Base-by-base conservation (phyloP, 2,888 invertebrate species). In the Elegia similella region DNA sequence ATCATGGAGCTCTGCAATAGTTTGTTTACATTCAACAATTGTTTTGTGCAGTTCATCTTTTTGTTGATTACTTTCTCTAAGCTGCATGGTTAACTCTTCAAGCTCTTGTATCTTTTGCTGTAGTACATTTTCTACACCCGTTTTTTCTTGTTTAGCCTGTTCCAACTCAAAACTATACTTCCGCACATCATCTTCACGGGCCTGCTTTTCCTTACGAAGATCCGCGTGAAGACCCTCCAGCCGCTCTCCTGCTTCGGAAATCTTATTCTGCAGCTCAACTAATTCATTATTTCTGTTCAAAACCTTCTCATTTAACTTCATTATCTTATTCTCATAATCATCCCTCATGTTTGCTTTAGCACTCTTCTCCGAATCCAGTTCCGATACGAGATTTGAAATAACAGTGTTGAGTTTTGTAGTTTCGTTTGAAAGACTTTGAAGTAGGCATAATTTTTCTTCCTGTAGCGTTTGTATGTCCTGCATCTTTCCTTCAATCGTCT, bases 281-380 rank as follows among this genome's bases (percentile, higher is more conserved):
- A 88, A 65, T 70, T 88, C 88, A 72, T 88, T 87, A 62, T 86
- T 88, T 61, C 86, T 79, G 58, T 88, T 88, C 12, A 84, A 65
- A 5, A 88, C 76, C 65, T 88, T 88, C 68, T 87, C 88, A 62
- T 88, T 88, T 6, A 88, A 63, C 55, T 82, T 84, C 86, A 88
- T 86, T 42, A 85, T 66, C 55, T 80, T 76, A 62, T 72, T 82
- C 48, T 88, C 87, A 62, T 80, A 86, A 32, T 82, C 73, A 5
- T 87, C 86, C 61, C 75, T 83, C 68, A 86, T 76, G 59, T 73
- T 81, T 1, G 70, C 61, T 65, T 81, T 85, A 2, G 76, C 68
- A 30, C 73, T 70, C 63, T 75, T 86, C 63, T 88, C 89, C 6
- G 68, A 59, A 16, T 82, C 82, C 42, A 88, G 52, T 56, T 84